phyloP scores from a whole-genome alignment of 2,797 vertebrate genomes.

The Mergus octosetaceus region DNA sequence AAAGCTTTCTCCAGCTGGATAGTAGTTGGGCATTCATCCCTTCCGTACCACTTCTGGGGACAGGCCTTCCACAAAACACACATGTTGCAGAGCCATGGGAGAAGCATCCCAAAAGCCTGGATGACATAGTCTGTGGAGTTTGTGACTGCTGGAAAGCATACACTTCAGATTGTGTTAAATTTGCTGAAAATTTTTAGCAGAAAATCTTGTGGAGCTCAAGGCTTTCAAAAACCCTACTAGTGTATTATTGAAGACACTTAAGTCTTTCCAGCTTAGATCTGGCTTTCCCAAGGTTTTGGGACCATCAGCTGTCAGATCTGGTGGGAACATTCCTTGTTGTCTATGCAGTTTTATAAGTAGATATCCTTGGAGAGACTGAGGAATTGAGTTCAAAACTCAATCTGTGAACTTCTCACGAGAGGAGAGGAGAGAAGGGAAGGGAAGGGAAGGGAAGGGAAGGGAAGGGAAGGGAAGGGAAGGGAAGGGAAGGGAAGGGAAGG shows the following conservation, averaged over 20 bases:
- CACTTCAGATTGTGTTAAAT: not conserved
- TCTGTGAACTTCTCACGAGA: not conserved
- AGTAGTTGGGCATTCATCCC: not conserved
- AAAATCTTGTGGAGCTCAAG: not conserved
- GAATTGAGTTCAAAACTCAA: not conserved
- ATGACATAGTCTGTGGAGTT: not conserved
- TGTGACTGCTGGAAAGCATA: conserved; percentile 18
- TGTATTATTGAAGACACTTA: not conserved
- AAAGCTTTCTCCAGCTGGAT: not conserved
- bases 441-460: no score
- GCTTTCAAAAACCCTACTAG: not conserved
- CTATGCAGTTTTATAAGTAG: not conserved
- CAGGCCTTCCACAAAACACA: not conserved
- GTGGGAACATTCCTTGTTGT: not conserved
- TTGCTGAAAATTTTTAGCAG: not conserved
- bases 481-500: no score
- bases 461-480: no score
- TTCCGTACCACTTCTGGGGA: not conserved
- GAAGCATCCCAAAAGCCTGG: not conserved
- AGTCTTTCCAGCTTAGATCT: not conserved
- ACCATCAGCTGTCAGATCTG: not conserved
- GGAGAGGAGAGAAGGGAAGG: no score
- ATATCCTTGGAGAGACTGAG: not conserved
- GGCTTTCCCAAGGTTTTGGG: not conserved
- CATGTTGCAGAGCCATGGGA: not conserved